These are phyloP conservation scores for Narcine bancroftii DNA, from an alignment of 2,113 vertebrate genomes.

Conservation along the genomic window DNA sequence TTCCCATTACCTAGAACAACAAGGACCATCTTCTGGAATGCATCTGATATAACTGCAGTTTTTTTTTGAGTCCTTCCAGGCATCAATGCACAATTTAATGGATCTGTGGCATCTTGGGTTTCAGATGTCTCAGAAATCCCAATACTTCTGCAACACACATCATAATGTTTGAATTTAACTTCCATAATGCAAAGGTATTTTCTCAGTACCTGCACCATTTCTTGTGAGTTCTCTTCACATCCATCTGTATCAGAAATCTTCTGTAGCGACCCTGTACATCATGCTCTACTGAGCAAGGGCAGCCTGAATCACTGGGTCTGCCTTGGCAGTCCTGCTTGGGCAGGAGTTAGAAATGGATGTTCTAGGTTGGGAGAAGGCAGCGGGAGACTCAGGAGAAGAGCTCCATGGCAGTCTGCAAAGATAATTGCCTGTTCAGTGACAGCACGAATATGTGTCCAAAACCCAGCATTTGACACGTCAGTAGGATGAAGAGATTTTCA, in stretches of 20 bases:
- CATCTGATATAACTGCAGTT: slow-evolving; percentile 53
- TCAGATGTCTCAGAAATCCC: slow-evolving; percentile 48
- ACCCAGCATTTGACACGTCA: too few species aligned
- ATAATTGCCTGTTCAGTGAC: too few species aligned
- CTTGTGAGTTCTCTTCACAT: slow-evolving; percentile 38
- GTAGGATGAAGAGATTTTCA: too few species aligned
- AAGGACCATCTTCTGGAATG: slow-evolving; percentile 63
- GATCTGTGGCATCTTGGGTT: slow-evolving; percentile 44
- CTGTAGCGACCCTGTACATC: slow-evolving; percentile 55
- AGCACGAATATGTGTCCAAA: too few species aligned
- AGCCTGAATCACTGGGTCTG: too few species aligned
- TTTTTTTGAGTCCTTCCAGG: slow-evolving; percentile 54
- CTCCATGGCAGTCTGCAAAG: too few species aligned
- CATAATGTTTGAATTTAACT: slow-evolving; percentile 47
- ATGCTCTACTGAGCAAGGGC: too few species aligned
- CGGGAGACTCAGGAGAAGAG: too few species aligned
- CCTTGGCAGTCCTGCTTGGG: too few species aligned
- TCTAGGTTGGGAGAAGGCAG: too few species aligned
- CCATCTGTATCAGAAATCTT: slow-evolving; percentile 52
- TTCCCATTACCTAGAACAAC: slow-evolving; percentile 61
- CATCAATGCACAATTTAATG: slow-evolving; percentile 47
- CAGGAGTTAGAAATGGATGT: too few species aligned
- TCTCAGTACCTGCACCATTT: background rate
- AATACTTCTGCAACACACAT: slow-evolving; percentile 46
- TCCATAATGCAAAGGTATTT: slow-evolving; percentile 60